A percentile compares a stretch with the other conserved stretches of the same genome.
phyloP scores from a whole-genome alignment of 2,797 vertebrate genomes.

The Brachymystax lenok region DNA sequence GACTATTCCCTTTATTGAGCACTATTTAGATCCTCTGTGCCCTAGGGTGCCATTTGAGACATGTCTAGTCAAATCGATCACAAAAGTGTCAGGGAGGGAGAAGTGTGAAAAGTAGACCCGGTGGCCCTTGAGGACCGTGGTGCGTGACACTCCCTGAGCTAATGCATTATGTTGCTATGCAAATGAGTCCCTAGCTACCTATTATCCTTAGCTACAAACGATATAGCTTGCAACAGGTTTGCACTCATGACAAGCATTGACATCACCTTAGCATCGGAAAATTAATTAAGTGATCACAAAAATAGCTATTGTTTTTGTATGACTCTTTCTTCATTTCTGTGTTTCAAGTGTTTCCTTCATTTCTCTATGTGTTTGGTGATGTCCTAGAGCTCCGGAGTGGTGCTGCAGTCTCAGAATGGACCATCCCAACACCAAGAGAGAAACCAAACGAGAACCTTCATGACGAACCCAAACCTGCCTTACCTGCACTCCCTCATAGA shows the following conservation, averaged over 20 bases:
- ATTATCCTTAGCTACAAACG: background rate
- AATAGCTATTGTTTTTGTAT: background rate
- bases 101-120: background rate
- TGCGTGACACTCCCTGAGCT: background rate
- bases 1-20: background rate
- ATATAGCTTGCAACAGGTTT: background rate
- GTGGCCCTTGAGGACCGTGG: background rate
- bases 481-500: background rate
- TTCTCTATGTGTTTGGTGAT: background rate
- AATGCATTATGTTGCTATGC: background rate
- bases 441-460: background rate
- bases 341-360: background rate
- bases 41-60: background rate
- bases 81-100: too few relatives aligned
- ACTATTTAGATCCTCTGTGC: background rate
- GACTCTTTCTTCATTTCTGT: background rate
- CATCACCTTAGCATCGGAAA: background rate
- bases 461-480: background rate
- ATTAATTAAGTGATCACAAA: background rate
- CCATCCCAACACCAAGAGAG: background rate
- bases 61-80: background rate
- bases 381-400: background rate
- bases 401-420: background rate
- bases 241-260: background rate
- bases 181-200: background rate